Evolutionary conservation across 1,140 invertebrate species (phyloP), one percentile per base, ranked within the genome.

Genomic region (Achatina immaculata): DNA sequence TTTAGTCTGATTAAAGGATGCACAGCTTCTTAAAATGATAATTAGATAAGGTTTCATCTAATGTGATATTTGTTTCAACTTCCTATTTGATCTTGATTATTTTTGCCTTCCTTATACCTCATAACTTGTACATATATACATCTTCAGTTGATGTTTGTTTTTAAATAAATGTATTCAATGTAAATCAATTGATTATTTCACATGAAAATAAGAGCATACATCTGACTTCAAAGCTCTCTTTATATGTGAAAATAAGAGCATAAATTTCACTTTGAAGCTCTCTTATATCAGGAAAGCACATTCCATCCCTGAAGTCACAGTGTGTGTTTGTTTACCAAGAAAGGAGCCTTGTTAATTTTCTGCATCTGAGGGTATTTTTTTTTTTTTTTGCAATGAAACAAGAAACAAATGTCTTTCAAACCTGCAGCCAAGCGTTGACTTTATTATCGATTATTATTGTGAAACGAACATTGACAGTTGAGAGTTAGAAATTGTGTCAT

Each of bases 91-190:
- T 62, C 1, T 7, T 62, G 58, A 16, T 62, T 28, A 62, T 62
- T 62, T n/a, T 62, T 62, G 58, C 58, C 58, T 62, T 62, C 58
- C 58, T 31, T 62, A 31, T 62, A 62, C 58, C 58, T 62, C 58
- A 62, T 62, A 6, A 62, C 58, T 62, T 62, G 28, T 62, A 62
- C 58, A 62, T 62, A 34, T 62, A 62, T 31, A 62, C 31, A 6
- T 28, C 21, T 62, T 34, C 58, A 62, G n/a, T 62, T 28, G 16
- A 62, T 31, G 58, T 34, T 62, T 62, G 6, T 21, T 55, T 55
- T 55, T n/a, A n/a, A n/a, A n/a, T n/a, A n/a, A n/a, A n/a, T n/a
- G n/a, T n/a, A 62, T 28, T 62, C n/a, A 62, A 55, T 62, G 58
- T 28, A 62, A 62, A 62, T 62, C 1, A 31, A 9, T 62, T 62